Percentiles rank a stretch among this genome's conserved stretches.
Conservation (phyloP, 2,113 vertebrate species). For the Struthidea cinerea region DNA sequence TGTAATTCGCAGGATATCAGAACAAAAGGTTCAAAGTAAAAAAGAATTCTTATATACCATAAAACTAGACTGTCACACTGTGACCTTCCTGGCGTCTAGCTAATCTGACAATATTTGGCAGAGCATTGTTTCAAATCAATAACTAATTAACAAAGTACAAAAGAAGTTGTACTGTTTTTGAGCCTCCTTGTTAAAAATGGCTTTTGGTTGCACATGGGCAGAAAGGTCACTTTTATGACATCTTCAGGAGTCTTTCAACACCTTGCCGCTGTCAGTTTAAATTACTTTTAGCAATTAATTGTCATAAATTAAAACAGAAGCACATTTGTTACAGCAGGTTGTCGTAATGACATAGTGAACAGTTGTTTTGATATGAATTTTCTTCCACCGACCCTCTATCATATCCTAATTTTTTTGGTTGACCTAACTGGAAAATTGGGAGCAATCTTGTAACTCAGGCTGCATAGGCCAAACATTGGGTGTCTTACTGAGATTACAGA, state of each 20-base stretch:
- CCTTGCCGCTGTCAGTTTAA: slow-evolving; percentile 92
- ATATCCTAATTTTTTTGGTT: slow-evolving; percentile 92
- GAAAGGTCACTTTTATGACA: slow-evolving; percentile 97
- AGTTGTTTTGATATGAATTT: slow-evolving; percentile 82
- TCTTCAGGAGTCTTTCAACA: slow-evolving; percentile 84
- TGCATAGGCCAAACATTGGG: slow-evolving; percentile 62
- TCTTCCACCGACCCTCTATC: slow-evolving; percentile 70
- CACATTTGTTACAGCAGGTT: slow-evolving; percentile 78
- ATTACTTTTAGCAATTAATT: slow-evolving; percentile 98
- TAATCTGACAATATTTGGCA: slow-evolving; percentile 92
- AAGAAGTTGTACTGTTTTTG: slow-evolving; percentile 89
- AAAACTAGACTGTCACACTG: slow-evolving; percentile 68
- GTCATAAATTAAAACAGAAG: slow-evolving; percentile 87
- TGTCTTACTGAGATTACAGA: slow-evolving; percentile 41
- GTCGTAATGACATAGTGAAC: slow-evolving; percentile 78
- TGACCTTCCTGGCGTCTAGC: slow-evolving; percentile 84
- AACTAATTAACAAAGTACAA: slow-evolving; percentile 99
- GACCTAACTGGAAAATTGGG: slow-evolving; percentile 98
- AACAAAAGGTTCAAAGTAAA: slow-evolving; percentile 63
- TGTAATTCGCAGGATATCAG: slow-evolving; percentile 46
- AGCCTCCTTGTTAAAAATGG: slow-evolving; percentile 90
- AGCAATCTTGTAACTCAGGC: slow-evolving; percentile 82
- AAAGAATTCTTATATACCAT: slow-evolving; percentile 54
- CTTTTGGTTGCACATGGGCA: slow-evolving; percentile 81
- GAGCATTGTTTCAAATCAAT: slow-evolving; percentile 99